Evolutionary conservation across 2,113 vertebrate genomes (phyloP), one percentile per base, ranked within the genome.

Genomic region (Lethenteron camtschaticum): DNA sequence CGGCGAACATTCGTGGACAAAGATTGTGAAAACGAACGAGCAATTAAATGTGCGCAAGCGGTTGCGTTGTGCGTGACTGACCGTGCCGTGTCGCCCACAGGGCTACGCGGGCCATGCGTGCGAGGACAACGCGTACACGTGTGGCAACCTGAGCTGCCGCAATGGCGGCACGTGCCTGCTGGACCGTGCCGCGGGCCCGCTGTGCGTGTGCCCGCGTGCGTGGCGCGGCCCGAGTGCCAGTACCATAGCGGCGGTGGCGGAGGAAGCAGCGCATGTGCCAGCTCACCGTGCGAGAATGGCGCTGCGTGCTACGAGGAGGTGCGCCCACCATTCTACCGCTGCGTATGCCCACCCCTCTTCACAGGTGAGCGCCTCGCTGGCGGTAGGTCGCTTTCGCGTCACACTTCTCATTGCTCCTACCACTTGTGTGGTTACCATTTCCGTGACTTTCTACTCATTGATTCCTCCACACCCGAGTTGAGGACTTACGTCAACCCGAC

Each of bases 251-350:
- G 41, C 41, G 41, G 41, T 41, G 41, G 41, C 41, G 41, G 41
- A 41, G 41, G 41, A 41, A 79, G 83, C 77, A 91, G 83, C 78
- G 85, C 86, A 57, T 99, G 94, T 73, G n/a, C 20, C 20, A n/a
- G 63, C 63, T 16, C 20, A 10, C 63, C 63, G 63, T 66, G 63
- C 63, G n/a, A 16, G n/a, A 66, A 66, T 20, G n/a, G 20, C n/a
- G 63, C n/a, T 16, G 20, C 63, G n/a, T 66, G 63, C 63, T 20
- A 16, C 63, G 63, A 66, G 63, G 20, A n/a, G 63, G n/a, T 20
- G 63, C 63, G 20, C n/a, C 63, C 63, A 66, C 63, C 63, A 1
- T 66, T 66, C 10, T 66, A 66, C 24, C 9, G n/a, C 63, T 66
- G 63, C 63, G n/a, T n/a, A 10, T 66, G 63, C 63, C 63, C n/a